Percentiles rank a stretch among this genome's conserved stretches.
Evolutionary conservation across 2,888 invertebrate genomes (phyloP).

Genomic region (Molanna angustata): DNA sequence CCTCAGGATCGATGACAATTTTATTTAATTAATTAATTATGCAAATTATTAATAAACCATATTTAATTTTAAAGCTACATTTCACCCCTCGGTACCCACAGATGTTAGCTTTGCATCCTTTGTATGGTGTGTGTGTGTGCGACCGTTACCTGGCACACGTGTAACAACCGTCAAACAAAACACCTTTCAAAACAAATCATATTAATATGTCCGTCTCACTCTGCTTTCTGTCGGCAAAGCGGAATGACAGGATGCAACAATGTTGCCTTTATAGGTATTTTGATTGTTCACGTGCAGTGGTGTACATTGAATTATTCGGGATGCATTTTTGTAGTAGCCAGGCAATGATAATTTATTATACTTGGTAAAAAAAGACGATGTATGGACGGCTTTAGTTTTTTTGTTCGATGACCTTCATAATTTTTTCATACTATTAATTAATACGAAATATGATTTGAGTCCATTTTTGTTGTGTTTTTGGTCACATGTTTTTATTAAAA

Average conservation of each 20-base stretch:
- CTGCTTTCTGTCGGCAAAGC: background rate
- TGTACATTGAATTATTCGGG: constrained; percentile 1
- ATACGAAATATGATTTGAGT: too few species aligned
- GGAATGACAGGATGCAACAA: background rate
- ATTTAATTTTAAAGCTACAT: background rate
- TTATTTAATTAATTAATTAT: too few species aligned
- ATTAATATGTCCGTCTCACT: constrained; percentile 4
- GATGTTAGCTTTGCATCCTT: constrained; percentile 9
- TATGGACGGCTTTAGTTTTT: too few species aligned
- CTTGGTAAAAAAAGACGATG: constrained; percentile 11
- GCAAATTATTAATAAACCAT: too few species aligned
- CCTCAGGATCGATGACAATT: too few species aligned
- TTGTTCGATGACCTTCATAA: too few species aligned
- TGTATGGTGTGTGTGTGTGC: constrained; percentile 11
- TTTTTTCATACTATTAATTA: too few species aligned
- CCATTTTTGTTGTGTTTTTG: too few species aligned
- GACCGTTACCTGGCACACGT: constrained; percentile 10
- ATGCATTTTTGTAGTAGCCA: constrained; percentile 19
- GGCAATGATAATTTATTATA: constrained; percentile 26
- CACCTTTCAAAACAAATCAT: constrained; percentile 12
- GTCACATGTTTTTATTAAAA: too few species aligned
- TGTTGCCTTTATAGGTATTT: constrained; percentile 3
- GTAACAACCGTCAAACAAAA: constrained; percentile 6
- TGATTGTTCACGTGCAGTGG: background rate
- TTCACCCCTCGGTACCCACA: constrained; percentile 1